Conservation (phyloP, 2,888 invertebrate genomes). For the Drosophila suboccidentalis region DNA sequence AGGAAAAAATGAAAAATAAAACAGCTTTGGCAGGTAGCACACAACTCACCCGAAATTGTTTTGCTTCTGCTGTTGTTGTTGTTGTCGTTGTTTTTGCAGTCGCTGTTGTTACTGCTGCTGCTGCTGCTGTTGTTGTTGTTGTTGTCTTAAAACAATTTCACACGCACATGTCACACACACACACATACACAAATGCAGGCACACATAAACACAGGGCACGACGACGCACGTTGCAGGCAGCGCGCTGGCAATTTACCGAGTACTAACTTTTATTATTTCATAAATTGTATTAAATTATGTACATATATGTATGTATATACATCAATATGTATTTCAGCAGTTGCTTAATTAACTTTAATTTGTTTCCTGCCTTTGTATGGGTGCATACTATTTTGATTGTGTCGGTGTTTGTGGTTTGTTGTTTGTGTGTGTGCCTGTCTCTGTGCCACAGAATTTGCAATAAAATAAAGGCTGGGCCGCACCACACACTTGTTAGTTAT, state of each 20-base stretch:
- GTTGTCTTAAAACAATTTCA: constrained; percentile 61
- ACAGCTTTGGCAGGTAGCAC: constrained; percentile 62
- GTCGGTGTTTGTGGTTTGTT: constrained; percentile 22
- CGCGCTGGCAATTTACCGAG: constrained; percentile 30
- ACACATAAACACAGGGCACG: constrained; percentile 23
- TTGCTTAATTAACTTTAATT: constrained; percentile 78
- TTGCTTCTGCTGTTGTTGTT: constrained; percentile 45
- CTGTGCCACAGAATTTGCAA: constrained; percentile 69
- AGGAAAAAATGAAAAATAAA: constrained; percentile 25
- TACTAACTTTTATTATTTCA: constrained; percentile 62
- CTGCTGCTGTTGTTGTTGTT: constrained; percentile 42
- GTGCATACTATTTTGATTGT: constrained; percentile 63
- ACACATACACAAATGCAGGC: constrained; percentile 26
- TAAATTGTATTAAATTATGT: constrained; percentile 69
- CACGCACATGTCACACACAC: constrained; percentile 71
- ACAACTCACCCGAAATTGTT: constrained; percentile 70
- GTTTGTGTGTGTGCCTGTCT: constrained; percentile 20
- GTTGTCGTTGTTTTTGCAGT: constrained; percentile 39
- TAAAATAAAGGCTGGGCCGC: constrained; percentile 55
- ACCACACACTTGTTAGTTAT: constrained; percentile 58
- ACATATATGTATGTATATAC: constrained; percentile 8
- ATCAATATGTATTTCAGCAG: constrained; percentile 49
- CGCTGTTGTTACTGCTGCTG: constrained; percentile 35
- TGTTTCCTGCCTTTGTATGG: constrained; percentile 69
- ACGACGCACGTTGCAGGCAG: constrained; percentile 44